Base-by-base conservation (phyloP, 2,888 invertebrate species). In the Caenorhabditis angaria region DNA sequence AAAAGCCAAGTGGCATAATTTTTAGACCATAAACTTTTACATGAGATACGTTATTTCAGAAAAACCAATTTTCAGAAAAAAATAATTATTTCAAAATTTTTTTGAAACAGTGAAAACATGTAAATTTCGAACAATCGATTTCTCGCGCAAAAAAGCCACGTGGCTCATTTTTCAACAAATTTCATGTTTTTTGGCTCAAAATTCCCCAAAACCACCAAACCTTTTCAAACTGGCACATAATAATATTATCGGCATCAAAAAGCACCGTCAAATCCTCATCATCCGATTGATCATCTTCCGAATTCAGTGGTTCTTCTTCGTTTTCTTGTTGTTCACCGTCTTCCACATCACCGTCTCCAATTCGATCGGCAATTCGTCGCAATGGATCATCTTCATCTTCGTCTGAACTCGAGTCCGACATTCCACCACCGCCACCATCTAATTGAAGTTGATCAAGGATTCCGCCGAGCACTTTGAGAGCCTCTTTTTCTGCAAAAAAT, bases 201-300 rank as follows among this genome's bases (percentile, higher is more conserved):
- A 12, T 29, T 47, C 28, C 18, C 24, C 24, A 3, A 28, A 24
- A 61, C 18, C 20, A 0, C n/a, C n/a, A 12, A 47, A 94, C 94
- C 91, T 99, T 99, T 90, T 99, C 99, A 90, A 97, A 99, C 89
- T 99, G 99, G 89, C 99, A 99, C 70, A 99, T 97, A 74, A 99
- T 95, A 67, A 99, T 97, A 91, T 99, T 97, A 84, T 99, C 97
- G 51, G 97, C 96, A 86, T 99, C 97, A 90, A 97, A 99, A 88
- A 97, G 91, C 88, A 97, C 96, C 75, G 92, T 82, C 88, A 95
- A 94, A 70, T 91, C 91, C 86, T 96, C 97, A 69, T 91, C 91
- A 58, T 96, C 96, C 10, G 68, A 61, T 28, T 85, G 84, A 61
- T 84, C 84, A 53, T 84, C 86, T 27, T 75, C 83, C 12, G 86